Conservation (phyloP, 2,113 vertebrate species). For the Thermophis baileyi region DNA sequence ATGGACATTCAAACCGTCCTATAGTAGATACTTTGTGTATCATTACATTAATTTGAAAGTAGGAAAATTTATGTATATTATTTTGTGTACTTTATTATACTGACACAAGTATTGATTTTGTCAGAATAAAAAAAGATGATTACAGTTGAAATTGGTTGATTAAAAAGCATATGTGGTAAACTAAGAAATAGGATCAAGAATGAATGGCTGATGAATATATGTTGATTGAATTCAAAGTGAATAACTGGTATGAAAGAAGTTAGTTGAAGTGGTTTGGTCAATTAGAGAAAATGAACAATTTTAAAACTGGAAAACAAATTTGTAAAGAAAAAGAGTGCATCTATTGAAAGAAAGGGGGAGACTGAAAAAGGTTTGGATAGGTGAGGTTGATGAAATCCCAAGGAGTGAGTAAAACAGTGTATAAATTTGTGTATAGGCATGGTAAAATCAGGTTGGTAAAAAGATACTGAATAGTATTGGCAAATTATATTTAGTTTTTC, state of each 20-base stretch:
- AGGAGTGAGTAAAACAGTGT: background rate
- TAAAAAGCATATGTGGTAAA: background rate
- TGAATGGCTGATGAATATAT: background rate
- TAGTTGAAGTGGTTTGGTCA: background rate
- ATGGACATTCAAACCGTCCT: background rate
- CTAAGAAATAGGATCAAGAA: background rate
- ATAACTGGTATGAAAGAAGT: background rate
- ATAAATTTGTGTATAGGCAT: background rate
- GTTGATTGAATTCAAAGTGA: background rate
- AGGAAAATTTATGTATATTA: background rate
- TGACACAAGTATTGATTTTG: background rate
- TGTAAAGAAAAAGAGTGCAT: background rate
- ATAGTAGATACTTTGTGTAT: background rate
- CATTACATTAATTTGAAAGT: background rate
- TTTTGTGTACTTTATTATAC: background rate
- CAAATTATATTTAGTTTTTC: background rate
- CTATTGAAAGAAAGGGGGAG: background rate
- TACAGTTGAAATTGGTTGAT: background rate
- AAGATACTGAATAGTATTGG: background rate
- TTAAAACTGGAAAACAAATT: background rate
- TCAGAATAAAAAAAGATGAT: background rate
- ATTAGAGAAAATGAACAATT: background rate
- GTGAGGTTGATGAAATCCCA: background rate
- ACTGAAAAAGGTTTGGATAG: background rate
- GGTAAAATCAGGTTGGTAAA: background rate